Evolutionary conservation across 2,888 invertebrate species (phyloP).

Genomic region (Ceratothoa steindachneri): DNA sequence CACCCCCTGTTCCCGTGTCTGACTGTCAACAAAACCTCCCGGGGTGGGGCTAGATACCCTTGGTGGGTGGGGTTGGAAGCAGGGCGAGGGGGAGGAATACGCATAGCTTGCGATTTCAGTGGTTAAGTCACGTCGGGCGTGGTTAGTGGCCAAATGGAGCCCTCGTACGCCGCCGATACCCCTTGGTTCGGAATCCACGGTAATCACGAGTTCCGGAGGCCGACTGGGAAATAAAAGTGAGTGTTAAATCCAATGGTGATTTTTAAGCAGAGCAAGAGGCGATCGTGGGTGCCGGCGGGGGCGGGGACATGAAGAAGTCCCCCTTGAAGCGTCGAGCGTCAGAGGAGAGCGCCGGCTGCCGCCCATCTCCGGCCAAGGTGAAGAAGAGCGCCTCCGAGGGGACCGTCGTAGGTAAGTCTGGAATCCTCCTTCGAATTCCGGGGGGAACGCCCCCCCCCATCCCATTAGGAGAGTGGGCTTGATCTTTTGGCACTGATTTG

Average conservation of each 20-base stretch:
- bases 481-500: no score
- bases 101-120: no score
- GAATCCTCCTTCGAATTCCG: background rate
- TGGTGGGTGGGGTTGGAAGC: background rate
- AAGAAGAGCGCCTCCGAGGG: background rate
- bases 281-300: background rate
- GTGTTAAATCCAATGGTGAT: no score
- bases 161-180: no score
- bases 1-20: background rate
- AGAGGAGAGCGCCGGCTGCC: background rate
- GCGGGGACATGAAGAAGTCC: background rate
- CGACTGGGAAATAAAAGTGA: no score
- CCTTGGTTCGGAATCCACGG: no score
- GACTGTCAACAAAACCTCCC: background rate
- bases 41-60: no score
- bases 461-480: no score
- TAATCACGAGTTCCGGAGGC: no score
- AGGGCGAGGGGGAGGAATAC: background rate
- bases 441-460: no score
- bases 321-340: background rate
- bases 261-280: constrained; percentile 7
- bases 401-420: background rate
- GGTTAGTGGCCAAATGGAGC: no score
- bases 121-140: no score
- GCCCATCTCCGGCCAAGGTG: background rate